Evolutionary conservation across 1,140 invertebrate species (phyloP).

Genomic region (Ylistrum balloti): DNA sequence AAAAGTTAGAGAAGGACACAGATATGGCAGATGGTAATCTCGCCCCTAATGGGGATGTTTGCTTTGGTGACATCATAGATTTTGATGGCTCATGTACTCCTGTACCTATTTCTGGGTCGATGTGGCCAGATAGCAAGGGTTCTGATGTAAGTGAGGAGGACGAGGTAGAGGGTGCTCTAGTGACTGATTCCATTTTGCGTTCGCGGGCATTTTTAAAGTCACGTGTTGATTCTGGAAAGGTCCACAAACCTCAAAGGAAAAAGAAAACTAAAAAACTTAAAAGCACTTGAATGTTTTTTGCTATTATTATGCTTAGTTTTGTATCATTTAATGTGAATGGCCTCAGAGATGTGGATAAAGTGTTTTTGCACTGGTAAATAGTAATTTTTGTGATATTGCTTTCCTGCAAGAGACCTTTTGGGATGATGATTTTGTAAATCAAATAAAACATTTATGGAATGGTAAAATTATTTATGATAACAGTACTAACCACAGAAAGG

Average conservation of each 20-base stretch:
- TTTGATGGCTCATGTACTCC: background rate
- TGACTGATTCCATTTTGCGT: background rate
- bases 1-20: background rate
- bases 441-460: background rate
- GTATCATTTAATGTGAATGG: slow-evolving; percentile 4
- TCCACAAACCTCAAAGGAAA: background rate
- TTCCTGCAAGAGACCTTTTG: slow-evolving; percentile 42
- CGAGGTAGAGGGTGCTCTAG: background rate
- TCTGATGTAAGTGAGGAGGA: background rate
- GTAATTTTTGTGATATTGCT: background rate
- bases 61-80: too few species aligned
- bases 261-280: background rate
- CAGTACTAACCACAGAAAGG: slow-evolving; percentile 4
- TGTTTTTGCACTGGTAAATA: background rate
- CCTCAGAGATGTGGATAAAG: slow-evolving; percentile 20
- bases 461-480: slow-evolving; percentile 42
- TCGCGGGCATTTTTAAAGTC: background rate
- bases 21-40: background rate
- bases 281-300: background rate
- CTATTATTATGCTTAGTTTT: background rate
- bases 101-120: background rate
- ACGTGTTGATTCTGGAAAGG: background rate
- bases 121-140: too few species aligned
- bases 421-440: slow-evolving; percentile 19
- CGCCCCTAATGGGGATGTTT: background rate